Base-by-base conservation (phyloP, 2,113 vertebrate genomes). In the Balaenoptera acutorostrata region DNA sequence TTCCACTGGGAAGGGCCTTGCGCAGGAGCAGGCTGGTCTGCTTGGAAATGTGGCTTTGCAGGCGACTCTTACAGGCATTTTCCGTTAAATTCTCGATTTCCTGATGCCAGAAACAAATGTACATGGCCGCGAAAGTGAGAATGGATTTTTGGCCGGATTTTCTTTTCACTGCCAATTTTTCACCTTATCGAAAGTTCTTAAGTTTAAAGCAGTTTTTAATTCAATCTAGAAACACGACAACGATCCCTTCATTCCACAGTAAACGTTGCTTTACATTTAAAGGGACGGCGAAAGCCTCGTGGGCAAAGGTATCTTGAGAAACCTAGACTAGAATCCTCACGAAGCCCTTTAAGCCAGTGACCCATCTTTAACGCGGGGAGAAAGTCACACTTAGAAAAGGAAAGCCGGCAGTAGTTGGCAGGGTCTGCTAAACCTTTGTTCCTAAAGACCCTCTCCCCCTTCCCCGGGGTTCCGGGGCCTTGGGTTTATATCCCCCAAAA, bases 21-120 rank as follows among this genome's bases (percentile, higher is more conserved):
- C 1, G 0, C 2, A 2, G 0, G 2, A 18, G 6, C 1, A 3
- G 8, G 8, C 4, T 33, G 6, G 1, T 14, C 5, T 7, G 2
- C 31, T 21, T 23, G 46, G 36, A 33, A 4, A 2, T 23, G 8
- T 66, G 63, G 64, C 29, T 87, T 88, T 71, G 3, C 27, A 33
- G 8, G 8, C 0, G 3, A 68, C 8, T 90, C 15, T 85, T 49
- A 6, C 15, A 88, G 49, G 72, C 20, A 20, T 59, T 82, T 39
- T 89, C 8, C 1, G 0, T 85, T 96, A 33, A 80, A 66, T 66
- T 93, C 25, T 81, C 41, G 0, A 80, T 44, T 46, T 29, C 55
- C 25, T 14, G 18, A n/a, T 5, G 3, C 55, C n/a, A 57, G 6
- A 61, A 39, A 78, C 18, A 77, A 80, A 25, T 49, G 17, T 9